These are phyloP conservation scores for Caenorhabditis sulstoni DNA, from an alignment of 2,888 invertebrate genomes.

Conservation along the genomic window DNA sequence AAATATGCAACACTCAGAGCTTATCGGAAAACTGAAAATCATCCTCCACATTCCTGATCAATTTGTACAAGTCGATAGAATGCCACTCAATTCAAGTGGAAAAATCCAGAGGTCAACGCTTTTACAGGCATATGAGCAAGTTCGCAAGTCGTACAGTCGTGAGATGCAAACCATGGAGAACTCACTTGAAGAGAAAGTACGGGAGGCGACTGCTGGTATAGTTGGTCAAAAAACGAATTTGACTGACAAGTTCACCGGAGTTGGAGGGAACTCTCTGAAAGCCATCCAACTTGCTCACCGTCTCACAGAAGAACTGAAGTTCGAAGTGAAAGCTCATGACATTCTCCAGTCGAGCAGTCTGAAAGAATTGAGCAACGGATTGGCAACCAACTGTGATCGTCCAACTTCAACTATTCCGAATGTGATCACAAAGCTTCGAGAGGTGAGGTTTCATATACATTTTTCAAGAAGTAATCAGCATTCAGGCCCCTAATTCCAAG, in stretches of 20 bases:
- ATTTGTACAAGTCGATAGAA: conserved; percentile 59
- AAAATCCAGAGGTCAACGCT: conserved; percentile 67
- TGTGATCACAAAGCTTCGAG: conserved; percentile 63
- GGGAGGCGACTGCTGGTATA: background rate
- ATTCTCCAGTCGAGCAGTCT: conserved; percentile 54
- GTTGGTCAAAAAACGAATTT: conserved; percentile 31
- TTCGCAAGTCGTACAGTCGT: conserved; percentile 43
- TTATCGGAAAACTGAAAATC: conserved; percentile 8
- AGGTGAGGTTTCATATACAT: conserved; percentile 18
- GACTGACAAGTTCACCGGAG: conserved; percentile 65
- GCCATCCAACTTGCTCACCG: conserved; percentile 67
- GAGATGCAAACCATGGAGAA: conserved; percentile 51
- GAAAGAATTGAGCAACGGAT: conserved; percentile 15
- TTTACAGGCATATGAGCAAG: conserved; percentile 62
- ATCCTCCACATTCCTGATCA: conserved; percentile 54
- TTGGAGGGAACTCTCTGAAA: conserved; percentile 75
- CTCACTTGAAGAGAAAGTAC: conserved; percentile 59
- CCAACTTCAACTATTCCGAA: conserved; percentile 17
- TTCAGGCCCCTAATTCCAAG: conserved; percentile 56
- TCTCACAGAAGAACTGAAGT: conserved; percentile 62
- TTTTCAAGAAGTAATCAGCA: background rate
- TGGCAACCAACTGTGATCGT: conserved; percentile 1
- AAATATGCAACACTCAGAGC: conserved; percentile 1
- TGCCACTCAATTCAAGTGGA: conserved; percentile 68
- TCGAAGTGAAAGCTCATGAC: conserved; percentile 60